A percentile compares a stretch with the other conserved stretches of the same genome.
Evolutionary conservation across 2,888 invertebrate species (phyloP).

Genomic region (Panorpa germanica): DNA sequence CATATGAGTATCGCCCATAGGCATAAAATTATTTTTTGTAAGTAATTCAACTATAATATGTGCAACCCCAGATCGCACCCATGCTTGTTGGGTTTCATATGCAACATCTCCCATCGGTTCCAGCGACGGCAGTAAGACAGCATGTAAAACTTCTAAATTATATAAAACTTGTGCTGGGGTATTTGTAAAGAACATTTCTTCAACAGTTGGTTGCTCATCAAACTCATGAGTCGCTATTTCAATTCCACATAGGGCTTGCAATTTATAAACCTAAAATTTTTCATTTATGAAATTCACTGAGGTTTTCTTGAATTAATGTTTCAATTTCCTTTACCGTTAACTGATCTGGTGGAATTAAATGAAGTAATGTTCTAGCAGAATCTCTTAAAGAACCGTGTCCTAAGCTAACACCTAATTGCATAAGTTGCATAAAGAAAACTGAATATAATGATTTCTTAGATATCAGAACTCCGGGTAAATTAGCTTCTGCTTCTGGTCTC

Average conservation of each 20-base stretch:
- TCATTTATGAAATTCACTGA: conserved; percentile 10
- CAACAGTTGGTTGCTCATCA: conserved; percentile 23
- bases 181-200: conserved; percentile 45
- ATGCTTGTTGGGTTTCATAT: conserved; percentile 35
- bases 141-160: conserved; percentile 66
- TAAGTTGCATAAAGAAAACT: conserved; percentile 68
- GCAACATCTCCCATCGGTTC: conserved; percentile 56
- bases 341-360: conserved; percentile 24
- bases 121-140: conserved; percentile 78
- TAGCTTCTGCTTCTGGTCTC: conserved; percentile 68
- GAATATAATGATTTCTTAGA: conserved; percentile 60
- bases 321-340: conserved; percentile 24
- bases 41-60: conserved; percentile 58
- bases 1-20: conserved; percentile 56
- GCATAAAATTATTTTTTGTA: conserved; percentile 69
- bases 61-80: conserved; percentile 36
- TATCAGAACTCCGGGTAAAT: conserved; percentile 83
- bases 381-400: conserved; percentile 66
- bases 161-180: conserved; percentile 59
- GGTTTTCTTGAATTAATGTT: conserved; percentile 18
- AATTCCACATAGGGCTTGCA: too few relatives aligned
- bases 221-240: too few relatives aligned
- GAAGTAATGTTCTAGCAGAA: conserved; percentile 27
- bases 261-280: too few relatives aligned
- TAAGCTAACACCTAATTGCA: conserved; percentile 71